A percentile compares a stretch with the other conserved stretches of the same genome.
These are phyloP conservation scores for Diarsia dahlii DNA, from an alignment of 2,888 invertebrate genomes.

Conservation along the genomic window DNA sequence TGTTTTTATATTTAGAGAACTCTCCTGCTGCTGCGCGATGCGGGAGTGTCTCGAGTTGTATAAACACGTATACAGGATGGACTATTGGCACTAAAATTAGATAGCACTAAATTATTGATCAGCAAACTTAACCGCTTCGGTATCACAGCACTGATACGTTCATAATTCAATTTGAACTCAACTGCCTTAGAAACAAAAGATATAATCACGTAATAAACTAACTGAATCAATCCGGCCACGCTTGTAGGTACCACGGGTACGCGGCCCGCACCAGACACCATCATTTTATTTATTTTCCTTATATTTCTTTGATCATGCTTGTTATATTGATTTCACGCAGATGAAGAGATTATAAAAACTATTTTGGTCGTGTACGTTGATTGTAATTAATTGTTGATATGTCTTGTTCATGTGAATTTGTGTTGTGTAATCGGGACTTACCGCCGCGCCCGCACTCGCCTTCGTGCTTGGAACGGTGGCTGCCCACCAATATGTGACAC, in stretches of 20 bases:
- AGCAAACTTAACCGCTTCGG: constrained; percentile 75
- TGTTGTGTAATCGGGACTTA: constrained; percentile 87
- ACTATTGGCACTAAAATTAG: constrained; percentile 80
- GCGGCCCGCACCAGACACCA: constrained; percentile 83
- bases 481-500: constrained; percentile 85
- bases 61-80: constrained; percentile 77
- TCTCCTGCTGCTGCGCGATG: constrained; percentile 49
- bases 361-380: constrained; percentile 90
- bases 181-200: constrained; percentile 48
- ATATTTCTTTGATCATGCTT: constrained; percentile 84
- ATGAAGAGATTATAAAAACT: constrained; percentile 85
- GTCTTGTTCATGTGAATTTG: constrained; percentile 91
- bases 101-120: constrained; percentile 74
- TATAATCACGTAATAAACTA: constrained; percentile 49
- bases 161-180: constrained; percentile 55
- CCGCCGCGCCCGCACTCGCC: constrained; percentile 89
- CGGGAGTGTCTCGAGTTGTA: constrained; percentile 69
- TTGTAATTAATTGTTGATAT: constrained; percentile 83
- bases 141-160: constrained; percentile 72
- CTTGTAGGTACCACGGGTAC: constrained; percentile 67
- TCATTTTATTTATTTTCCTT: constrained; percentile 76
- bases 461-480: constrained; percentile 86
- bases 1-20: constrained; percentile 52
- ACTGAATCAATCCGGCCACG: constrained; percentile 55
- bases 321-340: constrained; percentile 82